Conservation (phyloP, 2,113 vertebrate species). For the Cercopithecus mona region DNA sequence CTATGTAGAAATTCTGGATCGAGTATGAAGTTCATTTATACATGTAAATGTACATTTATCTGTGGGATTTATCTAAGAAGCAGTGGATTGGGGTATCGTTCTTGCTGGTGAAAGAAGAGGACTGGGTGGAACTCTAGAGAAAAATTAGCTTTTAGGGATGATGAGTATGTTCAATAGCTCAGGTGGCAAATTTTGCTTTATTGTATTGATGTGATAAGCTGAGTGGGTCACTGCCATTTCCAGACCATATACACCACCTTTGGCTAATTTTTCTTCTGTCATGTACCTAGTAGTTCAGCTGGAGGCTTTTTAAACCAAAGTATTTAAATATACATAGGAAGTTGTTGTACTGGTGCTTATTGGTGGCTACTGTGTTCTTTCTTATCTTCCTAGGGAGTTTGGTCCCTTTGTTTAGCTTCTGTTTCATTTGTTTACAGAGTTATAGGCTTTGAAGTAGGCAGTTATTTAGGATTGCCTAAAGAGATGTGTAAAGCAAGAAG, state of each 20-base stretch:
- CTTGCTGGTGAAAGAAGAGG: slow-evolving; percentile 19
- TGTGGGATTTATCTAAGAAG: slow-evolving; percentile 23
- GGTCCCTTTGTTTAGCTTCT: slow-evolving; percentile 53
- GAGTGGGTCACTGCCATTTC: not conserved
- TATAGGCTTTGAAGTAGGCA: slow-evolving; percentile 56
- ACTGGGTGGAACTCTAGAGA: not conserved
- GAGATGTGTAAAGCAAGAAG: not conserved
- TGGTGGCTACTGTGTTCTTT: slow-evolving; percentile 42
- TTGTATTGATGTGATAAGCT: not conserved
- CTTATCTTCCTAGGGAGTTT: slow-evolving; percentile 36
- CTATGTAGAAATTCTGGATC: slow-evolving; percentile 4
- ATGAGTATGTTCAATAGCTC: slow-evolving; percentile 21
- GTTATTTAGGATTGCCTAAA: slow-evolving; percentile 39
- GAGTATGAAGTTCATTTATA: not conserved
- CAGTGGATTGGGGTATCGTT: not conserved
- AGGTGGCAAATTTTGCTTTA: slow-evolving; percentile 9
- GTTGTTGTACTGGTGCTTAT: slow-evolving; percentile 20
- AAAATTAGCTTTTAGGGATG: not conserved
- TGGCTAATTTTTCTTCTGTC: slow-evolving; percentile 2
- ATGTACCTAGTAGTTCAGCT: slow-evolving; percentile 28
- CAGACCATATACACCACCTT: not conserved
- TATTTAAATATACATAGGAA: slow-evolving; percentile 63
- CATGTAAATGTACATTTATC: slow-evolving; percentile 21
- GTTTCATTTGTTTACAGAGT: slow-evolving; percentile 63
- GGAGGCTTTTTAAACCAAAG: slow-evolving; percentile 41